Base-by-base conservation (phyloP, 1,140 invertebrate genomes). In the Pissodes strobi region DNA sequence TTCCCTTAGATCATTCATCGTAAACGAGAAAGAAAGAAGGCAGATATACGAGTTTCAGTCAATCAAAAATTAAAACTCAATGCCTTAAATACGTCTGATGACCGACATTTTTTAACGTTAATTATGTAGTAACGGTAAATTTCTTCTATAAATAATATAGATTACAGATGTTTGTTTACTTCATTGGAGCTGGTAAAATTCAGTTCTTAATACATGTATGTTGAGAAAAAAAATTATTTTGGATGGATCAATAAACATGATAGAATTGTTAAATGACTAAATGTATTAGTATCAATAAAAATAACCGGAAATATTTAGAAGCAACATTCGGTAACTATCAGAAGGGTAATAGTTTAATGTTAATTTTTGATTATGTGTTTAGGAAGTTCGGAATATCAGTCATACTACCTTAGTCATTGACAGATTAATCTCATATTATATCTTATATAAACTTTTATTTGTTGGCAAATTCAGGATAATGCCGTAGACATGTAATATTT, bases 61-160 rank as follows among this genome's bases (percentile, higher is more conserved):
- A 59, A 59, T 59, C 56, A 59, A 59, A 59, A 59, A 59, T 59
- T 59, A 46, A 59, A 59, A 59, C 56, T 30, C 56, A 59, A 59
- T 59, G 43, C 41, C 43, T 59, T 59, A 59, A 59, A 59, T 59
- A 59, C 56, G 43, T 59, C 43, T 19, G 56, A 59, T 59, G 56
- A 59, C 56, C 56, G 56, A 41, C 56, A 43, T 59, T 59, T 59
- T 57, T 57, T 59, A 17, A 38, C 56, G 43, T 59, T 59, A 59
- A 59, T 59, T 59, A 59, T 59, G 56, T 59, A 43, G 6, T 59
- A 59, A 59, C 56, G 41, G 56, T 59, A 59, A 56, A 59, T 59
- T 59, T 59, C 56, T 59, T 59, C 56, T 59, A 59, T 59, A 59
- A 59, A 59, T 59, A 59, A n/a, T 59, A 59, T 59, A 59, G 45